Percentiles rank a stretch among this genome's conserved stretches.
Conservation (phyloP, 2,888 invertebrate genomes). For the Hydrotaea cyrtoneurina region DNA sequence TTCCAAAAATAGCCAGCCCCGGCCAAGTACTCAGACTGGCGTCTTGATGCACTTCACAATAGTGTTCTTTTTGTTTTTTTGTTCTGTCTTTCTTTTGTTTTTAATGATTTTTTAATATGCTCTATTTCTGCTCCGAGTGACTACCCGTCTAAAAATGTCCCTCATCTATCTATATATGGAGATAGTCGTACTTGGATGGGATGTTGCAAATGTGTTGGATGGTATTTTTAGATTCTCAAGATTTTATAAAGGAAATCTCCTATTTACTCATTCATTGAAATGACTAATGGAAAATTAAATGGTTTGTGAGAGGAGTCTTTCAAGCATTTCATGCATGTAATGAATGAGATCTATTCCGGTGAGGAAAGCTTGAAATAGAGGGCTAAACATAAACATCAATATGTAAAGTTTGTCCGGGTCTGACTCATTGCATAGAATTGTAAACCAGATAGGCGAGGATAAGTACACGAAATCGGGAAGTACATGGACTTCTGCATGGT, state of each 20-base stretch:
- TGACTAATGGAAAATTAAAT: slow-evolving; percentile 16
- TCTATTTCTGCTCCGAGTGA: slow-evolving; percentile 52
- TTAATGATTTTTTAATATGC: slow-evolving; percentile 63
- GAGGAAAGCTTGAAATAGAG: too few relatives aligned
- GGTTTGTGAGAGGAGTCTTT: background rate
- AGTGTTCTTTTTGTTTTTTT: slow-evolving; percentile 19
- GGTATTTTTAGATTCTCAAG: slow-evolving; percentile 22
- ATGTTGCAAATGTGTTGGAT: background rate
- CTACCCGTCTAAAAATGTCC: slow-evolving; percentile 31
- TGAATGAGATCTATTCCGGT: too few relatives aligned
- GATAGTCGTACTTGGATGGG: background rate
- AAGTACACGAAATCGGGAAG: too few relatives aligned
- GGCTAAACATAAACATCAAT: too few relatives aligned
- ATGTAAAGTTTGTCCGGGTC: too few relatives aligned
- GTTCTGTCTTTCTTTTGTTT: slow-evolving; percentile 31
- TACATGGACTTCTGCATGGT: too few relatives aligned
- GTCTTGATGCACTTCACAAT: slow-evolving; percentile 44
- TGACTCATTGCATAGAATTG: too few relatives aligned
- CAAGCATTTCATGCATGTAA: background rate
- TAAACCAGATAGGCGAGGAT: too few relatives aligned
- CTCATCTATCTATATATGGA: background rate
- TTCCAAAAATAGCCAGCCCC: slow-evolving; percentile 59
- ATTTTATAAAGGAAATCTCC: background rate
- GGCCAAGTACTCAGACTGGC: slow-evolving; percentile 65
- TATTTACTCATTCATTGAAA: slow-evolving; percentile 28